phyloP scores from a whole-genome alignment of 92 coral and sea anemone species.

The Micromussa lordhowensis region DNA sequence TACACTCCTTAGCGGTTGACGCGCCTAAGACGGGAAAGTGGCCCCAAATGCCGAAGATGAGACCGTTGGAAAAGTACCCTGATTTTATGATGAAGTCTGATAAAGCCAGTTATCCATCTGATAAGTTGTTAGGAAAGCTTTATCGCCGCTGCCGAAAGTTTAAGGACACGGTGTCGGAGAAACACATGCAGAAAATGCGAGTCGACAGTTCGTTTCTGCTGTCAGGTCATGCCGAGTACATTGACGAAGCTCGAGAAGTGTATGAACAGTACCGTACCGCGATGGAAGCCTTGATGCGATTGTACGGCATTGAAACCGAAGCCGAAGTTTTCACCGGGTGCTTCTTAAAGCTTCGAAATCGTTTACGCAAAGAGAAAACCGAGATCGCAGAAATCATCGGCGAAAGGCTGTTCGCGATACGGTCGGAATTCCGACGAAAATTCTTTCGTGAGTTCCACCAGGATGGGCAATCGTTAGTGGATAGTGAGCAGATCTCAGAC shows the following conservation, averaged over 20 bases:
- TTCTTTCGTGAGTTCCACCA: slow-evolving; percentile 83
- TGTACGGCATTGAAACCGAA: slow-evolving; percentile 90
- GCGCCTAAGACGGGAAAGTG: slow-evolving; percentile 96
- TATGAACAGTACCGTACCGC: slow-evolving; percentile 83
- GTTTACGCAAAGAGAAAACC: slow-evolving; percentile 82
- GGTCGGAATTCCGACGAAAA: slow-evolving; percentile 66
- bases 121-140: slow-evolving; percentile 86
- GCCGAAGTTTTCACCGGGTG: slow-evolving; percentile 92
- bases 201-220: slow-evolving; percentile 73
- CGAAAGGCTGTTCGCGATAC: slow-evolving; percentile 53
- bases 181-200: slow-evolving; percentile 41
- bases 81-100: slow-evolving; percentile 96
- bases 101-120: slow-evolving; percentile 83
- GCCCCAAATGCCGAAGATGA: slow-evolving; percentile 41
- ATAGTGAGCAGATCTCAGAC: slow-evolving; percentile 21
- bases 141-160: slow-evolving; percentile 89
- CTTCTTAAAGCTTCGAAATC: slow-evolving; percentile 85
- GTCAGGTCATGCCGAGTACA: slow-evolving; percentile 71
- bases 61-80: slow-evolving; percentile 55
- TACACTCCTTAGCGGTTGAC: slow-evolving; percentile 91
- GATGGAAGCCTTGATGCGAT: slow-evolving; percentile 71
- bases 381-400: slow-evolving; percentile 85
- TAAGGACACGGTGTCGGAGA: slow-evolving; percentile 64
- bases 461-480: slow-evolving; percentile 54
- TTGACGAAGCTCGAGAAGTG: slow-evolving; percentile 60